These are phyloP conservation scores for Lapara coniferarum DNA, from an alignment of 2,888 invertebrate genomes.

Conservation along the genomic window DNA sequence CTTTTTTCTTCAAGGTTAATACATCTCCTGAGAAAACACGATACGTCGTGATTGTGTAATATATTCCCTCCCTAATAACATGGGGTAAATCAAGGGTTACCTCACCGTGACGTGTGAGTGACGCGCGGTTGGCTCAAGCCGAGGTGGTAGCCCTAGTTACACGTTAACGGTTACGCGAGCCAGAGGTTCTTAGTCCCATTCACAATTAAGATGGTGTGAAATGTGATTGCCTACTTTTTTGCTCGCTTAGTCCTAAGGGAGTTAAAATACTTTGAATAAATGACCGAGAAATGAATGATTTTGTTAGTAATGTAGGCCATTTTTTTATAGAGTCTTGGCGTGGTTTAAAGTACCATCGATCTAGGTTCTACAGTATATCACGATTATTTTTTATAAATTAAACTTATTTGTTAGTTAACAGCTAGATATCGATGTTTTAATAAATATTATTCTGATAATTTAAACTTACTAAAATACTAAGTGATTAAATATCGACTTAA, in stretches of 20 bases:
- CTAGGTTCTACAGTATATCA: too few relatives aligned
- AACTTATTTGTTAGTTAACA: too few relatives aligned
- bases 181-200: slow-evolving; percentile 12
- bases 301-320: too few relatives aligned
- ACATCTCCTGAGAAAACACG: slow-evolving; percentile 12
- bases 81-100: slow-evolving; percentile 22
- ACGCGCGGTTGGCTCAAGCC: slow-evolving; percentile 5
- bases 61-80: slow-evolving; percentile 17
- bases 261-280: too few relatives aligned
- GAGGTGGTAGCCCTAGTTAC: slow-evolving; percentile 17
- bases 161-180: background rate
- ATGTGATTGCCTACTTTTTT: slow-evolving; percentile 4
- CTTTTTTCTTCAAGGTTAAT: background rate
- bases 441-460: too few relatives aligned
- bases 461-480: too few relatives aligned
- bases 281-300: too few relatives aligned
- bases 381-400: too few relatives aligned
- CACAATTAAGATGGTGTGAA: background rate
- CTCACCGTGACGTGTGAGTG: slow-evolving; percentile 15
- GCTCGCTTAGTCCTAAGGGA: background rate
- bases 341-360: too few relatives aligned
- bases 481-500: too few relatives aligned
- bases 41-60: slow-evolving; percentile 19
- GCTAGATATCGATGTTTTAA: too few relatives aligned
- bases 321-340: too few relatives aligned